These are phyloP conservation scores for Aethes cnicana DNA, from an alignment of 2,888 invertebrate genomes.

Conservation along the genomic window DNA sequence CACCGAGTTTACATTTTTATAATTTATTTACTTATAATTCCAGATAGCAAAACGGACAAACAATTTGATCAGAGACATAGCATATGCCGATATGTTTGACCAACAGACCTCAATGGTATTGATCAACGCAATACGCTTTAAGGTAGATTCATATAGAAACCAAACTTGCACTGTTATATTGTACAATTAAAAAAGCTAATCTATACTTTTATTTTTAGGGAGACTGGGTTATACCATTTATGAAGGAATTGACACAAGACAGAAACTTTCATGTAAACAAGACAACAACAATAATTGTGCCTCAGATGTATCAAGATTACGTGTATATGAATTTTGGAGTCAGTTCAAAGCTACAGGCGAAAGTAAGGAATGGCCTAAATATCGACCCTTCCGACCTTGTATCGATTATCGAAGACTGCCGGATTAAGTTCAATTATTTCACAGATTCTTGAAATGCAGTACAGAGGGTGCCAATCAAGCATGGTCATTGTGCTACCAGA, in stretches of 20 bases:
- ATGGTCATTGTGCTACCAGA: conserved; percentile 1
- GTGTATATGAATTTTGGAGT: background rate
- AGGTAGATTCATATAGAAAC: too few species aligned
- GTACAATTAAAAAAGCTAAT: too few species aligned
- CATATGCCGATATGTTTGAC: background rate
- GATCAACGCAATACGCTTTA: background rate
- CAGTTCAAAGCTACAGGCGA: background rate
- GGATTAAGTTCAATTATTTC: background rate
- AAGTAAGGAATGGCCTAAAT: background rate
- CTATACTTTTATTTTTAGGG: too few species aligned
- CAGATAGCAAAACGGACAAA: conserved; percentile 3
- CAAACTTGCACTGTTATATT: too few species aligned
- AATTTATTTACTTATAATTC: background rate
- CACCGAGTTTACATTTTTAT: background rate
- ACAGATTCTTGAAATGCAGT: background rate
- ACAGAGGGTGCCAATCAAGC: background rate
- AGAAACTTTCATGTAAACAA: background rate
- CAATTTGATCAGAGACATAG: conserved; percentile 1
- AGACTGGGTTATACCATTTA: too few species aligned
- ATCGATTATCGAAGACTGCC: too few species aligned
- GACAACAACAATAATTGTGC: background rate
- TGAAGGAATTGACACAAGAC: background rate
- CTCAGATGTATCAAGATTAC: background rate
- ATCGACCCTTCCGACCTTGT: too few species aligned
- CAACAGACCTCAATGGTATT: background rate